Evolutionary conservation across 2,113 vertebrate genomes (phyloP), one percentile per base, ranked within the genome.

Genomic region (Canis aureus): DNA sequence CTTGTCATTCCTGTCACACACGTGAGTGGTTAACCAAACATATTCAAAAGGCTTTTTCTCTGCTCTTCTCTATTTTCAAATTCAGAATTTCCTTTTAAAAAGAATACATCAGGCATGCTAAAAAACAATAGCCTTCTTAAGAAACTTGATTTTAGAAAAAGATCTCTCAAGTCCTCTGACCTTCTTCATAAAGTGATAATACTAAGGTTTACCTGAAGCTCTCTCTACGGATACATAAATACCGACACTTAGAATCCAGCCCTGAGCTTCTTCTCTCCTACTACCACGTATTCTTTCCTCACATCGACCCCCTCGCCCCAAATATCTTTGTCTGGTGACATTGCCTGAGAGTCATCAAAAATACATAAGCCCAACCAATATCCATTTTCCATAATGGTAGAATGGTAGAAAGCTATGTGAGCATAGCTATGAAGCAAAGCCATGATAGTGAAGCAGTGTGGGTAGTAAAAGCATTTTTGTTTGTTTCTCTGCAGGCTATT

Each of bases 71-170:
- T 43, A 27, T 38, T 57, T 59, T 84, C 43, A 12, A 73, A 53
- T 73, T 85, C 64, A 85, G 12, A 78, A 51, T 17, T 32, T 55
- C 64, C 84, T 81, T 15, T 27, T 12, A 53, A 79, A 93, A 67
- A 49, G 53, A 51, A 57, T 10, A 16, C 25, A 57, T 22, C 11
- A 13, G 16, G 12, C 11, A 64, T 78, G 53, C 29, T 92, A 67
- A 67, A 89, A 88, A 80, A 69, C 53, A 81, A n/a, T 23, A 32
- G 13, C 4, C 1, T 73, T 88, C 55, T 35, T 95, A 79, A 94
- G 53, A 76, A 51, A 83, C 1, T 78, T 93, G 64, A 53, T 71
- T 87, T 94, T 83, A 76, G 51, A 87, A 51, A 93, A 82, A 71
- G 3, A 13, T 27, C 16, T 38, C 25, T 67, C 27, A 55, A 89